Percentiles rank a stretch among this genome's conserved stretches.
phyloP scores from a whole-genome alignment of 2,113 vertebrate genomes.

The Aleadryas rufinucha region DNA sequence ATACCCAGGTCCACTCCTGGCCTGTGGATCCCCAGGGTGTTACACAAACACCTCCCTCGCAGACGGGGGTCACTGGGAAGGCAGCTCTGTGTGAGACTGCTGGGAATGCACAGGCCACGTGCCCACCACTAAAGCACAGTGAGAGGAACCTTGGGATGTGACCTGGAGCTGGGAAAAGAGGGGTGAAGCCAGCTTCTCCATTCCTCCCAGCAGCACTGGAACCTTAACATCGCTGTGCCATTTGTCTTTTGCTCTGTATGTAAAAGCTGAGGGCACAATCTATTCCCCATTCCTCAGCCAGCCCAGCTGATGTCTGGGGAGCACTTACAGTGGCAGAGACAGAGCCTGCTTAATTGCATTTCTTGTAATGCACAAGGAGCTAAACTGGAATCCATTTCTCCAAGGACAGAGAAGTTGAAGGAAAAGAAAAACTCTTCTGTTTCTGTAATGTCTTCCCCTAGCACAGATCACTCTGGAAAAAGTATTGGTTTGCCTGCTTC shows the following conservation, averaged over 20 bases:
- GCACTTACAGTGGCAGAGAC: background rate
- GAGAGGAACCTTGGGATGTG: background rate
- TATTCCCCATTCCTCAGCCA: background rate
- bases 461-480: background rate
- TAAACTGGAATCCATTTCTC: slow-evolving; percentile 26
- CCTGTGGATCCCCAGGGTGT: rapidly evolving
- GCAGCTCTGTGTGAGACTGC: background rate
- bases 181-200: background rate
- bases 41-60: background rate
- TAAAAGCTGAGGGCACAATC: background rate
- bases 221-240: background rate
- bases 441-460: background rate
- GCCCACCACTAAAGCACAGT: background rate
- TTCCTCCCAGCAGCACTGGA: background rate
- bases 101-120: rapidly evolving
- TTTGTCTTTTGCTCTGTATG: background rate
- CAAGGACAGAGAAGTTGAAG: background rate
- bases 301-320: background rate
- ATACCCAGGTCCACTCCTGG: background rate
- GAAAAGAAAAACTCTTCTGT: background rate
- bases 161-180: background rate
- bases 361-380: slow-evolving; percentile 3
- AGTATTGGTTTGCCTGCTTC: background rate
- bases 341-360: background rate
- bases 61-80: background rate